These are phyloP conservation scores for Dascillus cervinus DNA, from an alignment of 2,888 invertebrate genomes.

Conservation along the genomic window DNA sequence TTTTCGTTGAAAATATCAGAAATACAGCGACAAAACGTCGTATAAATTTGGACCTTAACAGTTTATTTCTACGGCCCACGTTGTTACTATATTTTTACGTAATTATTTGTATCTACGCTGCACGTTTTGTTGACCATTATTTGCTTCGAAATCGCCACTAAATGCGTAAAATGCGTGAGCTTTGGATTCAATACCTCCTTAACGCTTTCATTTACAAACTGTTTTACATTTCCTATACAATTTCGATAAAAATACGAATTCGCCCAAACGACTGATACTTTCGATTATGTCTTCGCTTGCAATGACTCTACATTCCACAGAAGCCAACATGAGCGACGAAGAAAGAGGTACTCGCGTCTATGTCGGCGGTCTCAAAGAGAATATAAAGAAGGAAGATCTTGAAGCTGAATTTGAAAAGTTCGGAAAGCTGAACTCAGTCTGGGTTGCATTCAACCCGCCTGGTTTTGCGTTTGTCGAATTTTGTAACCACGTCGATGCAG, in stretches of 20 bases:
- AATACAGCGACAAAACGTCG: neutral
- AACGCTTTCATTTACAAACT: too few relatives aligned
- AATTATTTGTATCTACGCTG: too few relatives aligned
- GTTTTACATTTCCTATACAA: too few relatives aligned
- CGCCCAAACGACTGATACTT: constrained; percentile 37
- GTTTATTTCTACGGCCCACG: too few relatives aligned
- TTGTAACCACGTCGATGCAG: constrained; percentile 80
- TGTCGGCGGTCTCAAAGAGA: constrained; percentile 82
- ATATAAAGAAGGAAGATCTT: constrained; percentile 85
- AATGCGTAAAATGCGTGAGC: neutral
- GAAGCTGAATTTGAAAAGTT: constrained; percentile 87
- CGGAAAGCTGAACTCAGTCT: constrained; percentile 85
- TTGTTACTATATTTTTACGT: too few relatives aligned
- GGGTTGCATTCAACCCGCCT: constrained; percentile 91
- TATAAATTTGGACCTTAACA: neutral
- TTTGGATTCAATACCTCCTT: neutral
- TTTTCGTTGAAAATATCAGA: too few relatives aligned
- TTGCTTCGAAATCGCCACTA: too few relatives aligned
- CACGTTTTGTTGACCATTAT: too few relatives aligned
- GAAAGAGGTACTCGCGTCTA: constrained; percentile 69
- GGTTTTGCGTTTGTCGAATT: constrained; percentile 94
- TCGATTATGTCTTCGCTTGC: constrained; percentile 25
- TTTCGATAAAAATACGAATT: constrained; percentile 32
- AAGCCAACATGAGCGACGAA: constrained; percentile 22
- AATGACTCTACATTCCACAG: constrained; percentile 41